Evolutionary conservation across 2,113 vertebrate genomes (phyloP).

Genomic region (Peromyscus polionotus): DNA sequence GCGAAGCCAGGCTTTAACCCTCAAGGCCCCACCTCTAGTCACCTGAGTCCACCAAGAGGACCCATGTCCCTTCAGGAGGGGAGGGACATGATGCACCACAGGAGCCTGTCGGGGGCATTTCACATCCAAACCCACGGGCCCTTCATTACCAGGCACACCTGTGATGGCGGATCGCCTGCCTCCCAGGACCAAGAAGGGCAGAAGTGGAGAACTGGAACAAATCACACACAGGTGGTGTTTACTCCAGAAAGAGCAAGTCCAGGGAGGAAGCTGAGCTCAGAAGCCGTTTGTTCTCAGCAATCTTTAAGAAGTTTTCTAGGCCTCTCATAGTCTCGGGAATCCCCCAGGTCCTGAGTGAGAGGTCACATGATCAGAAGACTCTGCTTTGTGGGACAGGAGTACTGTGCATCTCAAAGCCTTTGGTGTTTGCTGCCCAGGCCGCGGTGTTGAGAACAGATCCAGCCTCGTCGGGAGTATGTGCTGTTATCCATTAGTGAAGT

Average conservation of each 20-base stretch:
- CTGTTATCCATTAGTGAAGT: constrained; percentile 53
- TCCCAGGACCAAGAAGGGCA: neutral
- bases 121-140: neutral
- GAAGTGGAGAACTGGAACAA: neutral
- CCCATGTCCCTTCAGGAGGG: neutral
- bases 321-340: neutral
- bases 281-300: neutral
- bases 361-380: neutral
- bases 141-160: neutral
- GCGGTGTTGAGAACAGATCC: neutral
- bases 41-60: neutral
- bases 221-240: neutral
- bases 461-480: neutral
- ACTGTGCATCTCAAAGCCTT: neutral
- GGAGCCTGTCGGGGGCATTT: neutral
- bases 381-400: neutral
- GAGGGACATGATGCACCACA: neutral
- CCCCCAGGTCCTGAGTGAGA: neutral
- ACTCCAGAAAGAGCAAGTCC: neutral
- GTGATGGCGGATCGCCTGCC: neutral
- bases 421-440: neutral
- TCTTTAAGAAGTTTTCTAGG: neutral
- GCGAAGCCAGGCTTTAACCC: neutral
- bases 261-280: neutral
- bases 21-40: neutral